Conservation (phyloP, 2,113 vertebrate genomes). For the Ochotona princeps region DNA sequence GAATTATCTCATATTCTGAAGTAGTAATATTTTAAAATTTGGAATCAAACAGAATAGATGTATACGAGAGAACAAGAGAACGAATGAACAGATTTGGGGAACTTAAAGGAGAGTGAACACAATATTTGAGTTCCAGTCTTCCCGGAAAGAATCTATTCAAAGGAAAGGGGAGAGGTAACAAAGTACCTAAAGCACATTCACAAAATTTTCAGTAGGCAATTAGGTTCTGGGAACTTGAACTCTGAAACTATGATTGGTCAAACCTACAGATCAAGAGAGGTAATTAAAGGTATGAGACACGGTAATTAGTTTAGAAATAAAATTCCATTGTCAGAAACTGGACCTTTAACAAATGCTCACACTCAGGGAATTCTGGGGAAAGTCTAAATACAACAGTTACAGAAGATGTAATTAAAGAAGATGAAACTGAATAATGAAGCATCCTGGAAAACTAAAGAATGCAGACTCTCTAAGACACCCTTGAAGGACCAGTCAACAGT, state of each 20-base stretch:
- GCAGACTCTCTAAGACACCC: neutral
- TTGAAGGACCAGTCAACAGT: neutral
- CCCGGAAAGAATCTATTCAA: neutral
- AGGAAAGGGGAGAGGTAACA: neutral
- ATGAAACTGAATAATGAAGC: conserved; percentile 33
- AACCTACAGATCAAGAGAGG: neutral
- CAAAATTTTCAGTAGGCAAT: neutral
- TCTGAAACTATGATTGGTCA: neutral
- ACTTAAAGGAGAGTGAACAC: neutral
- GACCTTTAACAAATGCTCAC: neutral
- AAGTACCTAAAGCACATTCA: neutral
- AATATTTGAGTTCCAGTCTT: neutral
- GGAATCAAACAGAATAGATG: neutral
- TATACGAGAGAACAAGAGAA: neutral
- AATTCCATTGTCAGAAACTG: neutral
- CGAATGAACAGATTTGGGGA: neutral
- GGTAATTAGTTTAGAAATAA: conserved; percentile 32
- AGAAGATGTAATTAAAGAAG: neutral
- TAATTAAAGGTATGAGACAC: neutral
- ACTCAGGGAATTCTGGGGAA: neutral
- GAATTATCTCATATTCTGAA: neutral
- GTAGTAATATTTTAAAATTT: neutral
- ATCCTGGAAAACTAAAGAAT: neutral
- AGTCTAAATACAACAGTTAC: neutral
- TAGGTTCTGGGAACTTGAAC: neutral